Evolutionary conservation across 2,113 vertebrate species (phyloP), one percentile per base, ranked within the genome.

Genomic region (Varanus komodoensis): DNA sequence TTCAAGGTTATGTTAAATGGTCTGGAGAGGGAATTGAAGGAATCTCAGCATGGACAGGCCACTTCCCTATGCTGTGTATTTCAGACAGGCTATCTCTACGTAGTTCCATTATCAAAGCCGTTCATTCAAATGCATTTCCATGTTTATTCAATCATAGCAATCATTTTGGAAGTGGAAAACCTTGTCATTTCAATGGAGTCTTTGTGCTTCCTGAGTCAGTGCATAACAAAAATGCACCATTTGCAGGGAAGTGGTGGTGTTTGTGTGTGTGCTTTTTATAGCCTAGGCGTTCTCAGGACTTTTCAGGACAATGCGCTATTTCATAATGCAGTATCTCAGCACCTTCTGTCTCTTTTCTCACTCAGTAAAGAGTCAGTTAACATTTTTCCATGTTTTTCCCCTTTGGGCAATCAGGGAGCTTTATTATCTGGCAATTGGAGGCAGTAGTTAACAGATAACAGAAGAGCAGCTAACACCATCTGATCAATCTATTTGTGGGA

Each of bases 401-500:
- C 6, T 50, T 82, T 85, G 73, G 52, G 64, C 54, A 74, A 75
- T 32, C 69, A 64, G 50, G 80, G 54, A 34, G 6, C 77, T 52
- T 84, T 74, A 84, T 77, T 38, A 84, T 19, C 57, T 79, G 61
- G 75, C 48, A 85, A 57, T 82, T 57, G n/a, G 11, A 73, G 67
- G 52, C n/a, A 21, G 50, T 34, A 73, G 25, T 48, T 54, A 69
- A 61, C 32, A 44, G 52, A 52, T 54, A 48, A 69, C 6, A 57
- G n/a, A 81, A 44, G 15, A 89, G 14, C 67, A 48, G 77, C 50
- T 21, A 84, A n/a, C 73, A 68, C 82, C 61, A 89, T 85, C 75
- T 89, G 89, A 38, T 34, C 61, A 38, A 54, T 74, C 32, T 83
- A 29, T 67, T 27, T 67, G 12, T n/a, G 48, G 81, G 15, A 54